Evolutionary conservation across 2,797 vertebrate genomes (phyloP).

Genomic region (Microhierax caerulescens): DNA sequence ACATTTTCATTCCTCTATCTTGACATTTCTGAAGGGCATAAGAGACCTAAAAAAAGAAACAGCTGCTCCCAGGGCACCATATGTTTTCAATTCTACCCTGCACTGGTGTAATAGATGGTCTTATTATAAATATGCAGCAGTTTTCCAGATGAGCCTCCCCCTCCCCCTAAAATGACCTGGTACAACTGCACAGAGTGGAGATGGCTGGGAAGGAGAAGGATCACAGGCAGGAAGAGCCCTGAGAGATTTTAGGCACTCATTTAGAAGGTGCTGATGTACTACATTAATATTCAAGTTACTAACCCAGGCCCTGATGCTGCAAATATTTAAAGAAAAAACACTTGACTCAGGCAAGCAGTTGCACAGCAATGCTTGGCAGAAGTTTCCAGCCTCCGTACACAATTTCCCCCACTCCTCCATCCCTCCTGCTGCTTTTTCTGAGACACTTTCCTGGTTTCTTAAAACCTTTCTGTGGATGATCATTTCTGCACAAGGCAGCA

Average conservation of each 20-base stretch:
- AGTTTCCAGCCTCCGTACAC: background rate
- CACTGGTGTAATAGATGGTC: conserved; percentile 35
- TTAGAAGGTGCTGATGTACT: background rate
- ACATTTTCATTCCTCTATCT: conserved; percentile 75
- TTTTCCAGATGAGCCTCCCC: conserved; percentile 22
- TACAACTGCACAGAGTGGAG: background rate
- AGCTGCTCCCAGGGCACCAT: conserved; percentile 62
- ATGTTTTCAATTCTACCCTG: conserved; percentile 72
- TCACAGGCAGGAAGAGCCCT: background rate
- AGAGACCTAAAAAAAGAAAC: conserved; percentile 69
- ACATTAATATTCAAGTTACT: background rate
- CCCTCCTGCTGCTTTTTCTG: conserved; percentile 35
- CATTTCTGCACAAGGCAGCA: background rate
- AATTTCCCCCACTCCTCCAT: background rate
- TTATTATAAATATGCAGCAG: conserved; percentile 46
- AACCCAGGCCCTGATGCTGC: background rate
- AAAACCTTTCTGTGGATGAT: conserved; percentile 6
- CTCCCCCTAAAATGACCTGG: background rate
- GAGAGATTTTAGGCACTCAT: background rate
- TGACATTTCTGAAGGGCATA: conserved; percentile 75
- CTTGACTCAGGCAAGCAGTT: background rate
- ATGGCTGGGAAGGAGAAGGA: background rate
- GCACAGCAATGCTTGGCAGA: conserved; percentile 20
- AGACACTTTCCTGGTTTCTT: background rate
- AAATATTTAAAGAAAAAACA: conserved; percentile 12